Evolutionary conservation across 2,888 invertebrate genomes (phyloP).

Genomic region (Spilarctia lutea): DNA sequence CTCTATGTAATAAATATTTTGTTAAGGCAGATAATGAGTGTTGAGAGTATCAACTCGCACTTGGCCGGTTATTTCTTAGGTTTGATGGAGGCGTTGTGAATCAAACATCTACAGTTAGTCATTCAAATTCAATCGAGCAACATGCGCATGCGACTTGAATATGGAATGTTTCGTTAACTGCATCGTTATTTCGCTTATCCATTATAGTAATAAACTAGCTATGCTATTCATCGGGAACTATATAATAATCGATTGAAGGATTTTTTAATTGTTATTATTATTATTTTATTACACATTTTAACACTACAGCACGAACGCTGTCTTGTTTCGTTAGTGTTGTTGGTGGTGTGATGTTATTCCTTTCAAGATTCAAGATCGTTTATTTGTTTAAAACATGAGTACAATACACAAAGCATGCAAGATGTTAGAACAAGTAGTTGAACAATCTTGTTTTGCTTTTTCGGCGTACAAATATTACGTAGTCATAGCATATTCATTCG

Average conservation of each 20-base stretch:
- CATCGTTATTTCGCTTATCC: slow-evolving; percentile 14
- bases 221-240: slow-evolving; percentile 10
- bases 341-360: no score
- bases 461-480: no score
- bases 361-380: no score
- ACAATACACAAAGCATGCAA: no score
- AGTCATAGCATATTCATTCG: no score
- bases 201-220: slow-evolving; percentile 8
- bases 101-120: neutral
- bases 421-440: no score
- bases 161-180: slow-evolving; percentile 8
- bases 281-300: no score
- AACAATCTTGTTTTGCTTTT: no score
- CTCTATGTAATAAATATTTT: neutral
- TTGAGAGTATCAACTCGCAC: neutral
- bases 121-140: neutral
- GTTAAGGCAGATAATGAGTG: neutral
- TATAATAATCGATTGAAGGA: slow-evolving; percentile 21
- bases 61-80: neutral
- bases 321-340: no score
- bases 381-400: no score
- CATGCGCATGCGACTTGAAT: slow-evolving; percentile 18
- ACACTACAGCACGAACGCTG: no score
- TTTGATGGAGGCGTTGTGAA: neutral
- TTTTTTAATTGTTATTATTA: no score